Evolutionary conservation across 2,888 invertebrate genomes (phyloP).

Genomic region (Ormyrus rosae): DNA sequence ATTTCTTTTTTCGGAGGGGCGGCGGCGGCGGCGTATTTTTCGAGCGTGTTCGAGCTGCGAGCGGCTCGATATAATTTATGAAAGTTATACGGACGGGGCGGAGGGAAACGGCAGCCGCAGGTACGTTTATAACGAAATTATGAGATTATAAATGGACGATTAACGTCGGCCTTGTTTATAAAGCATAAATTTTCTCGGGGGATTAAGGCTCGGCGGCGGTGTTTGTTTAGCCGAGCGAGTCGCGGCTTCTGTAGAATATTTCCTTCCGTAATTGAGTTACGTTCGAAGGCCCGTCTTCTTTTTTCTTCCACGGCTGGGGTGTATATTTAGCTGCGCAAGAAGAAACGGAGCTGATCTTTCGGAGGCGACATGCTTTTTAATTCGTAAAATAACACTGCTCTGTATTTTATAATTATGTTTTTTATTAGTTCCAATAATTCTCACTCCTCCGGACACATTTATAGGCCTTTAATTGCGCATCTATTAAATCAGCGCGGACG

Average conservation of each 20-base stretch:
- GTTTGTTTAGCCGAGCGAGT: constrained; percentile 32
- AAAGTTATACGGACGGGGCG: constrained; percentile 51
- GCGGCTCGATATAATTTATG: constrained; percentile 55
- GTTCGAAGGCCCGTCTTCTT: neutral
- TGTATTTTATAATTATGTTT: too few species aligned
- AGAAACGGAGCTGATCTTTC: too few species aligned
- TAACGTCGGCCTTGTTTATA: constrained; percentile 59
- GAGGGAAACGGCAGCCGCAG: neutral
- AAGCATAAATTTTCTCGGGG: constrained; percentile 51
- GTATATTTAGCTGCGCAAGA: too few species aligned
- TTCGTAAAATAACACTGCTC: too few species aligned
- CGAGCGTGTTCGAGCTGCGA: neutral
- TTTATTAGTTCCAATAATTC: too few species aligned
- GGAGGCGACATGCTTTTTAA: too few species aligned
- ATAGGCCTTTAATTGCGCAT: too few species aligned
- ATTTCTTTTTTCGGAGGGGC: constrained; percentile 3
- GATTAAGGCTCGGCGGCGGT: constrained; percentile 16
- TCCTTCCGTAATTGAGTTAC: constrained; percentile 51
- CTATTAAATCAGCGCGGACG: too few species aligned
- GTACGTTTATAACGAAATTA: constrained; percentile 45
- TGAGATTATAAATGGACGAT: constrained; percentile 59
- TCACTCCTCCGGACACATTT: too few species aligned
- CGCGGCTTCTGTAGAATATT: constrained; percentile 49
- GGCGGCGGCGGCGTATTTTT: neutral
- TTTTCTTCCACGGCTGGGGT: neutral